Conservation (phyloP, 2,113 vertebrate genomes). For the Misgurnus anguillicaudatus region DNA sequence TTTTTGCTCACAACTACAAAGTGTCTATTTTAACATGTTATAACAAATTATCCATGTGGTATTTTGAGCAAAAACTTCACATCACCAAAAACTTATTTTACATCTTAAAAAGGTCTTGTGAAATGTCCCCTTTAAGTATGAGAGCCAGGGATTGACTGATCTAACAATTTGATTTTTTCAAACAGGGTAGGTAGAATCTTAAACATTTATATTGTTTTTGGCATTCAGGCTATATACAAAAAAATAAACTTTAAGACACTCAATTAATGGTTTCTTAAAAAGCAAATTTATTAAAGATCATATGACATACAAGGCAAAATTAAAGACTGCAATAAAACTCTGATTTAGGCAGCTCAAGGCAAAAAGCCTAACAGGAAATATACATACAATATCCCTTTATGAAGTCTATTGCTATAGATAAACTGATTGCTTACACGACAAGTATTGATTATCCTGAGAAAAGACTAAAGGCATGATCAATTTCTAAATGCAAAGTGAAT, state of each 20-base stretch:
- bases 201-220: not conserved
- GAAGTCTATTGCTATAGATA: not conserved
- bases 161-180: too few relatives aligned
- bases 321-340: not conserved
- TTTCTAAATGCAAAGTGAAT: not conserved
- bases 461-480: not conserved
- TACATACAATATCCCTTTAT: conserved; percentile 4
- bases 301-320: conserved; percentile 15
- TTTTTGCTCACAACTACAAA: too few relatives aligned
- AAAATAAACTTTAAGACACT: not conserved
- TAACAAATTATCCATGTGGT: too few relatives aligned
- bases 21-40: too few relatives aligned
- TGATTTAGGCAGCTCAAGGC: not conserved
- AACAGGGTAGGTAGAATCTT: too few relatives aligned
- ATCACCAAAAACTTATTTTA: too few relatives aligned
- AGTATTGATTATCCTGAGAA: not conserved
- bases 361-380: not conserved
- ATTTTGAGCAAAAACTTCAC: too few relatives aligned
- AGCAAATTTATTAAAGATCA: conserved; percentile 41
- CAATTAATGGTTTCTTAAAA: not conserved
- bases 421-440: conserved; percentile 5
- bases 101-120: too few relatives aligned
- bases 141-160: too few relatives aligned
- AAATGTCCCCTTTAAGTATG: too few relatives aligned
- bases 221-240: not conserved